Evolutionary conservation across 2,797 vertebrate species (phyloP).

Genomic region (Enteromius paludinosus): DNA sequence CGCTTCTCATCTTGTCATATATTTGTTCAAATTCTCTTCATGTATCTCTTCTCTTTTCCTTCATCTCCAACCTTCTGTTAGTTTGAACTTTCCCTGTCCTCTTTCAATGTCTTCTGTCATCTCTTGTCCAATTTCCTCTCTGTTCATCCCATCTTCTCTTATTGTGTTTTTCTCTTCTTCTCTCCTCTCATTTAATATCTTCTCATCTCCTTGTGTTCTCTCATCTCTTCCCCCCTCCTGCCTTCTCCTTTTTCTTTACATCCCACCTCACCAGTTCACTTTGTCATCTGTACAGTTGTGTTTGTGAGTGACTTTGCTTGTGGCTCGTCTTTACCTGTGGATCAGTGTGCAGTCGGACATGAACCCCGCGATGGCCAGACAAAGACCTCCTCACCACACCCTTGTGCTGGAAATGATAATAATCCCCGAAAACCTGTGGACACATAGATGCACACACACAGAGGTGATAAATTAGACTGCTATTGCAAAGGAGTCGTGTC

Average conservation of each 20-base stretch:
- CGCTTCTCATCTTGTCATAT: not conserved
- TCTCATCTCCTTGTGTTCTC: not conserved
- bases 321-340: conserved; percentile 78
- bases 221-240: too few species aligned
- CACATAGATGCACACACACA: conserved; percentile 42
- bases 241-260: not conserved
- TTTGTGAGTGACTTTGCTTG: conserved; percentile 47
- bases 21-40: not conserved
- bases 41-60: not conserved
- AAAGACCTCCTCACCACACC: conserved; percentile 88
- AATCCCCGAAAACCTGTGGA: conserved; percentile 88
- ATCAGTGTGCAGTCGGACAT: conserved; percentile 83
- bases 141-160: conserved; percentile 64
- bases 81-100: not conserved
- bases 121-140: not conserved
- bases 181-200: not conserved
- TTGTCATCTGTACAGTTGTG: conserved; percentile 47
- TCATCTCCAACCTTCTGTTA: not conserved
- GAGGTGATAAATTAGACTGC: conserved; percentile 40
- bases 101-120: not conserved
- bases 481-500: conserved; percentile 45
- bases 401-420: conserved; percentile 91
- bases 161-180: not conserved
- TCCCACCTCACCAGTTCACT: conserved; percentile 38
- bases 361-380: conserved; percentile 80